A percentile compares a stretch with the other conserved stretches of the same genome.
Evolutionary conservation across 2,113 vertebrate species (phyloP).

Genomic region (Phoxinus phoxinus): DNA sequence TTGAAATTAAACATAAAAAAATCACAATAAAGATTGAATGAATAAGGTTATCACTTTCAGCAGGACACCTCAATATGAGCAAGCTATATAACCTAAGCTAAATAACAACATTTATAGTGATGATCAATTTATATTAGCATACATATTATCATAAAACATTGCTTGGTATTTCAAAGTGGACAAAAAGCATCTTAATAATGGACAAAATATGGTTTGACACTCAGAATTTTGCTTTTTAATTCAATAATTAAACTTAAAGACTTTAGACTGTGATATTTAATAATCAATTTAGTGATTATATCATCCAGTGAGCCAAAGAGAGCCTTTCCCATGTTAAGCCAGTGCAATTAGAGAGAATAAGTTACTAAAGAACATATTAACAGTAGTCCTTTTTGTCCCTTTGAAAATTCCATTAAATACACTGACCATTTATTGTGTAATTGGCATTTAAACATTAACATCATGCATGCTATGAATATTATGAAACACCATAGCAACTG

Average conservation of each 20-base stretch:
- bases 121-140: background rate
- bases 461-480: background rate
- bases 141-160: background rate
- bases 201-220: background rate
- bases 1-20: background rate
- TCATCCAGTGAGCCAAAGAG: background rate
- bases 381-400: slow-evolving; percentile 30
- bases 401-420: slow-evolving; percentile 17
- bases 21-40: background rate
- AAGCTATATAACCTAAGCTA: slow-evolving; percentile 2
- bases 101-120: background rate
- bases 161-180: slow-evolving; percentile 39
- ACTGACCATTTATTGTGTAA: background rate
- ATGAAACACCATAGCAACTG: background rate
- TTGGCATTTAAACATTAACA: background rate
- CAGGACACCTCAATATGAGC: slow-evolving; percentile 30
- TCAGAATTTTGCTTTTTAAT: background rate
- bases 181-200: slow-evolving; percentile 39
- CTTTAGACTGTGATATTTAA: background rate
- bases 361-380: background rate
- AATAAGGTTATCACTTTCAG: background rate
- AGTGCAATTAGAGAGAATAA: background rate
- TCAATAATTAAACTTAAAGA: background rate
- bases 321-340: slow-evolving; percentile 22
- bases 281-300: too few species aligned